Base-by-base conservation (phyloP, 2,113 vertebrate species). In the Pristiophorus japonicus region DNA sequence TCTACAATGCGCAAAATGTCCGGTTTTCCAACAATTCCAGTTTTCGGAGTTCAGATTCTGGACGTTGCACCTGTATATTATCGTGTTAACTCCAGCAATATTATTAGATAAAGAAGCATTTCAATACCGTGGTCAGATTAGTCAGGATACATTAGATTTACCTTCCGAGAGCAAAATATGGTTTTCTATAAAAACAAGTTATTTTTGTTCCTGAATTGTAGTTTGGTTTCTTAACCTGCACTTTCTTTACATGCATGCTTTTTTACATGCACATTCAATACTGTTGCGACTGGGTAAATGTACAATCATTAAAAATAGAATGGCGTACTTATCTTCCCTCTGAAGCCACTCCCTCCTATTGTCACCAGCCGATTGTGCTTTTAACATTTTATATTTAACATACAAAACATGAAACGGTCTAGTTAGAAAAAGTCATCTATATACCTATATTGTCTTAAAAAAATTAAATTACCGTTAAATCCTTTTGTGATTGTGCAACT, bases 361-460 rank as follows among this genome's bases (percentile, higher is more conserved):
- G 11, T 66, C 92, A 94, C 91, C 62, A 70, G 38, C n/a, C 20
- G 4, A 94, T 94, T 94, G 93, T 94, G 93, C 93, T 94, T 90
- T 51, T 70, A 73, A 94, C 38, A 67, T 94, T 94, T 94, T 94
- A 94, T 94, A 94, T 94, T 67, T 30, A 92, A 94, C 66, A 94
- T 94, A 94, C 93, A 94, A 94, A 94, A 94, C 93, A 94, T 47
- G 24, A 90, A 94, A 94, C 38, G 22, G 22, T 94, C 92, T 47
- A 67, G 65, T 94, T 94, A 94, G 92, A 94, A 94, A 94, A 94
- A 94, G 42, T 94, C 93, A 73, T 73, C 93, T 94, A 94, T 70
- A 70, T 94, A 90, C 24, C 51, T 90, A 90, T 55, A 34, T 59
- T 90, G 51, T 94, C 38, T 47, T 94, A 94, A 94, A 94, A 91